Evolutionary conservation across 2,888 invertebrate species (phyloP).

Genomic region (Axea sp.): DNA sequence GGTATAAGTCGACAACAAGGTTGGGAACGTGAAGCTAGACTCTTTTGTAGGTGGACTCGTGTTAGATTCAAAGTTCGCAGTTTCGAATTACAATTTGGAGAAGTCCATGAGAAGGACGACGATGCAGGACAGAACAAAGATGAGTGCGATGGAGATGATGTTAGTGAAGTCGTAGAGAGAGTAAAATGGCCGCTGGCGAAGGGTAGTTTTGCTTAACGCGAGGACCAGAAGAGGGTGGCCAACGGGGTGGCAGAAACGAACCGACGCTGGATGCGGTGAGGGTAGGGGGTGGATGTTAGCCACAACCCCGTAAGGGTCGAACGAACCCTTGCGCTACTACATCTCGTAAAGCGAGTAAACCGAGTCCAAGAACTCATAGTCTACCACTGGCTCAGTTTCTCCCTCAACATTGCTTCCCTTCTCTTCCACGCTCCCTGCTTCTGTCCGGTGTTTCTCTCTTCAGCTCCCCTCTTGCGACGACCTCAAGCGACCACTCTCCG

Average conservation of each 20-base stretch:
- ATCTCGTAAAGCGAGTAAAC: slow-evolving; percentile 75
- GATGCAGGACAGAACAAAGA: slow-evolving; percentile 45
- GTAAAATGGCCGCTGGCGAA: slow-evolving; percentile 79
- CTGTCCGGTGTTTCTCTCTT: slow-evolving; percentile 77
- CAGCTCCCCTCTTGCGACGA: slow-evolving; percentile 67
- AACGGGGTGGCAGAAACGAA: slow-evolving; percentile 73
- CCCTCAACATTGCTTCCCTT: slow-evolving; percentile 60
- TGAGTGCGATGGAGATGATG: slow-evolving; percentile 61
- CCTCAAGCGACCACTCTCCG: slow-evolving; percentile 70
- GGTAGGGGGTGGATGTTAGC: slow-evolving; percentile 75
- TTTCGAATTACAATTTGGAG: slow-evolving; percentile 78
- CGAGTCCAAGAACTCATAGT: slow-evolving; percentile 71
- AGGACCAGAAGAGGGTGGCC: slow-evolving; percentile 73
- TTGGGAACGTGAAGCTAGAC: slow-evolving; percentile 14
- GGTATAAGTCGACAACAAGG: no score
- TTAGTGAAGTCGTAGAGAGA: slow-evolving; percentile 69
- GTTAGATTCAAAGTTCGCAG: slow-evolving; percentile 70
- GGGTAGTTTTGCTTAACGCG: slow-evolving; percentile 75
- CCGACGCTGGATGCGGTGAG: slow-evolving; percentile 65
- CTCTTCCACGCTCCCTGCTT: slow-evolving; percentile 38
- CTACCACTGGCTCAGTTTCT: slow-evolving; percentile 63
- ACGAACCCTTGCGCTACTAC: slow-evolving; percentile 78
- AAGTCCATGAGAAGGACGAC: slow-evolving; percentile 68
- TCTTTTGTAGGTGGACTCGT: slow-evolving; percentile 72
- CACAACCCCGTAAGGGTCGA: slow-evolving; percentile 80